These are phyloP conservation scores for Catocala nupta DNA, from an alignment of 2,888 invertebrate genomes.

Conservation along the genomic window DNA sequence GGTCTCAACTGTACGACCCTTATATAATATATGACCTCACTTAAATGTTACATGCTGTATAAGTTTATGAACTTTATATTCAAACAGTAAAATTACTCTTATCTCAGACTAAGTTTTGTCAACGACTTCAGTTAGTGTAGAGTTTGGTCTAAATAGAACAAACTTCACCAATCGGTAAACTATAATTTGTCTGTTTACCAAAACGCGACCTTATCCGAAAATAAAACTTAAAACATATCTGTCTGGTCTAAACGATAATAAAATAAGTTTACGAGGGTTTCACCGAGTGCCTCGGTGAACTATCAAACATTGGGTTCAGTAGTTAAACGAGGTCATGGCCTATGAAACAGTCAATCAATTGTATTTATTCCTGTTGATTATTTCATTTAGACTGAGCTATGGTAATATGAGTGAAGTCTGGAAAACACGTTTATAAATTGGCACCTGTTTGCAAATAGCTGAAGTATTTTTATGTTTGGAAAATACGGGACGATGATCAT, in stretches of 20 bases:
- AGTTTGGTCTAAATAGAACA: background rate
- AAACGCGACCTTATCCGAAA: background rate
- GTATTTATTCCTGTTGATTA: conserved; percentile 31
- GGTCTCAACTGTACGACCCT: too few relatives aligned
- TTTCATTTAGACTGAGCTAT: conserved; percentile 9
- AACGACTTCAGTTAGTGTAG: too few relatives aligned
- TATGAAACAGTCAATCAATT: conserved; percentile 22
- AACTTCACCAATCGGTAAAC: background rate
- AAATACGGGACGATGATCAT: background rate
- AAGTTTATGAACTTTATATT: too few relatives aligned
- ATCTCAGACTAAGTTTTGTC: too few relatives aligned
- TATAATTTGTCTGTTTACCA: background rate
- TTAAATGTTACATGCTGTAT: too few relatives aligned
- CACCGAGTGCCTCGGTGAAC: conserved; percentile 18
- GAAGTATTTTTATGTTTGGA: conserved; percentile 1
- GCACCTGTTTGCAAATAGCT: background rate
- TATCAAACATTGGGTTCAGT: conserved; percentile 28
- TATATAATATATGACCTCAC: too few relatives aligned
- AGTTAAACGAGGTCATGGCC: conserved; percentile 32
- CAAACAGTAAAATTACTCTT: too few relatives aligned
- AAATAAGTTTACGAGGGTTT: conserved; percentile 7
- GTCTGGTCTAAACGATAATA: conserved; percentile 26
- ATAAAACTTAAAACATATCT: conserved; percentile 20
- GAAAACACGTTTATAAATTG: background rate
- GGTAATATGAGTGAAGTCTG: background rate